A percentile compares a stretch with the other conserved stretches of the same genome.
phyloP scores from a whole-genome alignment of 2,113 vertebrate species.

The Bathybates hornii region DNA sequence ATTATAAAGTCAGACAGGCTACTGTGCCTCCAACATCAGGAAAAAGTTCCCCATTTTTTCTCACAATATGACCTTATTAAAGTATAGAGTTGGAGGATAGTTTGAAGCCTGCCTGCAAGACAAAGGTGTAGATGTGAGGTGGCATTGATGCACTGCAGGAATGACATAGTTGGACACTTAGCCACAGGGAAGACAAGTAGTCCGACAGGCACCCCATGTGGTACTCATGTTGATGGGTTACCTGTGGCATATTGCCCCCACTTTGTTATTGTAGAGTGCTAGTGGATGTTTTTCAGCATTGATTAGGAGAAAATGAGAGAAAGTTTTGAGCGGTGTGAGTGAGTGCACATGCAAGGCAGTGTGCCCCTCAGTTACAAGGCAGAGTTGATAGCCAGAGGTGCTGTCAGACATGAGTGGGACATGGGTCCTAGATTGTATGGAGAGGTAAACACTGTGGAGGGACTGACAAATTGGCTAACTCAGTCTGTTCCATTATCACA shows the following conservation, averaged over 20 bases:
- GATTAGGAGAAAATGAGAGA: conserved; percentile 29
- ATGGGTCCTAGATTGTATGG: not conserved
- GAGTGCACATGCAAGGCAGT: not conserved
- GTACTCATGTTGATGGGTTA: conserved; percentile 25
- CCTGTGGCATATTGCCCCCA: not conserved
- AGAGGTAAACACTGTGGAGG: not conserved
- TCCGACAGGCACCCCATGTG: conserved; percentile 19
- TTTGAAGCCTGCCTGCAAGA: not conserved
- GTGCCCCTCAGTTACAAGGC: not conserved
- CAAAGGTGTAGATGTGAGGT: conserved; percentile 26
- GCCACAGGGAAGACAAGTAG: conserved; percentile 35
- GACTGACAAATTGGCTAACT: conserved; percentile 45
- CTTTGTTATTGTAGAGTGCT: conserved; percentile 48
- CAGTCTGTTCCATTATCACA: conserved; percentile 33
- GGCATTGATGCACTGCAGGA: conserved; percentile 46
- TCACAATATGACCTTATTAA: conserved; percentile 10
- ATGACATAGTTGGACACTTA: conserved; percentile 45
- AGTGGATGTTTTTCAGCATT: conserved; percentile 32
- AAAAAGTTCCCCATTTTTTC: not conserved
- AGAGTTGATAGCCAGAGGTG: not conserved
- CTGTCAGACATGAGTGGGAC: not conserved
- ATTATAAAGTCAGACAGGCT: not conserved
- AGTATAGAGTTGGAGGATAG: conserved; percentile 1
- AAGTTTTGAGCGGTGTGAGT: not conserved
- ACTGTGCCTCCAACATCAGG: not conserved